A percentile compares a stretch with the other conserved stretches of the same genome.
Evolutionary conservation across 35 echinoderm and acorn worm species (phyloP).

Genomic region (Apostichopus japonicus): DNA sequence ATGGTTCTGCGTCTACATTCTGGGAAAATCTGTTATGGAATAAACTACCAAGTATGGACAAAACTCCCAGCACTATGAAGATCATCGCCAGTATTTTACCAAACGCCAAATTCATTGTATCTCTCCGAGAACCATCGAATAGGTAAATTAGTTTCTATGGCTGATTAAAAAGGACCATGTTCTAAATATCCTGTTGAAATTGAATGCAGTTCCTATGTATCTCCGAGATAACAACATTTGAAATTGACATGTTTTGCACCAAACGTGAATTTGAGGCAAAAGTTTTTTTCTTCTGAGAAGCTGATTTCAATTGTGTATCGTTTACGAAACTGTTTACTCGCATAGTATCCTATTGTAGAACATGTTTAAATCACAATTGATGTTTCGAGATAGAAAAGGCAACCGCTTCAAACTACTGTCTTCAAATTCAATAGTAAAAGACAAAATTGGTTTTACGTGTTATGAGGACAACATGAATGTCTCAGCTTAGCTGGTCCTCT

Average conservation of each 20-base stretch:
- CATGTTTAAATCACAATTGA: too few species aligned
- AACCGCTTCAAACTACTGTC: too few species aligned
- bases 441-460: too few species aligned
- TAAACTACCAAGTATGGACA: not conserved
- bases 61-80: not conserved
- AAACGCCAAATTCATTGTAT: not conserved
- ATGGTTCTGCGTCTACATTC: not conserved
- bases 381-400: too few species aligned
- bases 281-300: not conserved
- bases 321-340: too few species aligned
- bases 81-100: not conserved
- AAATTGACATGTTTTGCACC: too few species aligned
- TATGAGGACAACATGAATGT: too few species aligned
- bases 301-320: too few species aligned
- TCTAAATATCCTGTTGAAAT: not conserved
- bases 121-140: not conserved
- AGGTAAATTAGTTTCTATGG: not conserved
- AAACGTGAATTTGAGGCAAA: not conserved
- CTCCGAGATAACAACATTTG: too few species aligned
- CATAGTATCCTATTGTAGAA: too few species aligned
- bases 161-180: not conserved
- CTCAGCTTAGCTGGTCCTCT: too few species aligned
- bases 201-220: not conserved
- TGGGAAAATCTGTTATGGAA: not conserved
- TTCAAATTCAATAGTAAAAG: too few species aligned